Base-by-base conservation (phyloP, 2,113 vertebrate genomes). In the Pteronura brasiliensis region DNA sequence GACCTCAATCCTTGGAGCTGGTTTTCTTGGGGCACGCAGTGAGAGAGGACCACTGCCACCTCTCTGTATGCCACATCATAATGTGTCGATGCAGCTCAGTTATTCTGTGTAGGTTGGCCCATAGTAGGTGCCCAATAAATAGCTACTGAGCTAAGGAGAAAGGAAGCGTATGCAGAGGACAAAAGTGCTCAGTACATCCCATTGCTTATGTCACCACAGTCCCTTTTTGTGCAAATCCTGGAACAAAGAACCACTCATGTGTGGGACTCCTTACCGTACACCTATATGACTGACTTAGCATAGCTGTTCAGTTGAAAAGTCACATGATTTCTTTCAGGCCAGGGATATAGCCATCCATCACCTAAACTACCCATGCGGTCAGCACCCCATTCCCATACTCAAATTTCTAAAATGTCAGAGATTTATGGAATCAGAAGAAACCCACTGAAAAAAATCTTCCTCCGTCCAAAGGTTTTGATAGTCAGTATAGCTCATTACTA, bases 381-480 rank as follows among this genome's bases (percentile, higher is more conserved):
- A 90, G 55, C 2, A 76, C 20, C 44, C 14, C 6, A 44, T 36
- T 29, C 9, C 23, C 57, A 88, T 5, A n/a, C 12, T 42, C 67
- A 95, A 82, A 82, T 36, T 94, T 96, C 36, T 63, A 85, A 88
- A 88, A 61, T 52, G 86, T 44, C 52, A 61, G 74, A 87, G 10
- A 86, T 77, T 86, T 91, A 47, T n/a, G 52, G 42, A 90, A 82
- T 88, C 27, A 47, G 36, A n/a, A 91, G 39, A 57, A 95, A 86
- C 1, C 4, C 15, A 61, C 7, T 8, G 42, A 89, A 96, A 89
- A 96, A 76, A 92, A 55, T 1, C 14, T 72, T 20, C n/a, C 14
- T 80, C 7, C 20, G 71, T 36, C 13, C 63, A 95, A 83, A 94
- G n/a, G 59, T 91, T 87, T 49, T 47, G 29, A 69, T 74, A 17